Base-by-base conservation (phyloP, 2,797 vertebrate species). In the Acanthurus tractus region DNA sequence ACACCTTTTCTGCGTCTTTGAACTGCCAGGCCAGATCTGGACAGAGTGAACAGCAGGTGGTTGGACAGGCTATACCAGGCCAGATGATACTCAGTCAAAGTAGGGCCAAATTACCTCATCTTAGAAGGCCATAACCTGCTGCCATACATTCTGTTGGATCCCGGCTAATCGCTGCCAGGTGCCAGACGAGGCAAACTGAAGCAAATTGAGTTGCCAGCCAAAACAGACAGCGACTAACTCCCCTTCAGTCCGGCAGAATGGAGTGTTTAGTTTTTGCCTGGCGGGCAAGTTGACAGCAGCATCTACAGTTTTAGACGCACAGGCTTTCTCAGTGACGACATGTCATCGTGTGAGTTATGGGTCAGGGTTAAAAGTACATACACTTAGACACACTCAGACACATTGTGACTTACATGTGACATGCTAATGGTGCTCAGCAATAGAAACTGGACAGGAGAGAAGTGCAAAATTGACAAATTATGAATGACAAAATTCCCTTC, bases 181-280 rank as follows among this genome's bases (percentile, higher is more conserved):
- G 85, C 81, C 81, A 86, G 70, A 58, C 13, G 38, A 62, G 54
- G 81, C 54, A 78, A 78, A 86, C 38, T 48, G 66, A 85, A 53
- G 69, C 46, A 22, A 79, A 66, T 18, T 49, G 55, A 70, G 66
- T 64, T 74, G 74, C 82, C 73, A 71, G 82, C 79, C 86, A 83
- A 87, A 91, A 79, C 78, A 85, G 84, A 92, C 87, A 69, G 74
- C 79, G 86, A 87, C 68, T 62, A 68, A 83, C 75, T 81, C 78
- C 34, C 54, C 36, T 73, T 76, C 78, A 76, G 76, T 83, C 74
- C 90, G 88, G 83, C 85, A 79, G 66, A 77, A 86, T 63, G 69
- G 46, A 38, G 63, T 67, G 50, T 40, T 82, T 87, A 86, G 90
- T 70, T 65, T 92, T 34, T 90, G 87, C 79, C 86, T 74, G 78